Evolutionary conservation across 2,113 vertebrate genomes (phyloP).

Genomic region (Oncorhynchus tshawytscha): DNA sequence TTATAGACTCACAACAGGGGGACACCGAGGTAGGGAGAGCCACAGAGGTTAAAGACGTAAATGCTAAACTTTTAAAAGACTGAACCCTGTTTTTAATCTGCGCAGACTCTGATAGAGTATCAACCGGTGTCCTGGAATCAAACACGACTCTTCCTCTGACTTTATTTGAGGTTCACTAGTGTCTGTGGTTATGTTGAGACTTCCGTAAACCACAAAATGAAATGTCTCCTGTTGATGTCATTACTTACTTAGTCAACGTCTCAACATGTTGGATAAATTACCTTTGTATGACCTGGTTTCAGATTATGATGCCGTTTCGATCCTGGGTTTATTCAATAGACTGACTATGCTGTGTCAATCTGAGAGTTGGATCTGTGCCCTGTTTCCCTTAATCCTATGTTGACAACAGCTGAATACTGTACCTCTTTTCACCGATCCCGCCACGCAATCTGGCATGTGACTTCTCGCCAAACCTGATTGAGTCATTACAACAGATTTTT

Average conservation of each 20-base stretch:
- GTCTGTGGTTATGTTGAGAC: too few species aligned
- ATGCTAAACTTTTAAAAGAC: slow-evolving; percentile 5
- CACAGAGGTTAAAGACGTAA: slow-evolving; percentile 29
- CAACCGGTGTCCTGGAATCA: slow-evolving; percentile 15
- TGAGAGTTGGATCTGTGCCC: background rate
- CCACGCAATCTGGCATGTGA: slow-evolving; percentile 26
- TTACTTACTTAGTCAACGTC: too few species aligned
- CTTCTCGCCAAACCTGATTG: slow-evolving; percentile 13
- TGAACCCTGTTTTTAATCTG: slow-evolving; percentile 35
- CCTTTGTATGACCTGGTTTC: too few species aligned
- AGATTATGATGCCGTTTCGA: too few species aligned
- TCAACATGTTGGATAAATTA: too few species aligned
- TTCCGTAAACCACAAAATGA: too few species aligned
- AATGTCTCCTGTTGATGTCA: too few species aligned
- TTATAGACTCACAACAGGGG: background rate
- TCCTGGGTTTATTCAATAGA: too few species aligned
- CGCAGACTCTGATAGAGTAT: slow-evolving; percentile 4
- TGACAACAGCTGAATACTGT: background rate
- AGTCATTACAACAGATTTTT: slow-evolving; percentile 20
- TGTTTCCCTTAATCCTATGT: background rate
- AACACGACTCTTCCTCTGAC: slow-evolving; percentile 8
- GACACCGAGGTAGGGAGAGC: slow-evolving; percentile 7
- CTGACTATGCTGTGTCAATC: background rate
- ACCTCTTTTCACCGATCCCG: background rate
- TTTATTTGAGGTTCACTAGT: too few species aligned